Evolutionary conservation across 2,113 vertebrate species (phyloP), one percentile per base, ranked within the genome.

Genomic region (Erinaceus europaeus): DNA sequence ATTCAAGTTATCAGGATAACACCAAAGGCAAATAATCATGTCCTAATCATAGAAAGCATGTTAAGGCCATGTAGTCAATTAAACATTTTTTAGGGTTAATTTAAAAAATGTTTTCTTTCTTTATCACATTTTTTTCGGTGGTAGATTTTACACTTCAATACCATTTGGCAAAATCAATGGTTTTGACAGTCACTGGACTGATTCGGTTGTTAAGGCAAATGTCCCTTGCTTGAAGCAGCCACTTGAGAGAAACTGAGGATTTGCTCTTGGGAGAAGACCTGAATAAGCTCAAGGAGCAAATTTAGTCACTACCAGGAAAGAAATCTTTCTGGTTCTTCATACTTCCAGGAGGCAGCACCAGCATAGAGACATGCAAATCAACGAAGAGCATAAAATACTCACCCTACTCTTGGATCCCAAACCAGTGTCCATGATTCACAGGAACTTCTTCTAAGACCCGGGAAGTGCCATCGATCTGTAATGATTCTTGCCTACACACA

Each of bases 381-480:
- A 94, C 20, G 88, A 95, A 93, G 81, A 89, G 59, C 20, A 73
- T 92, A 91, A 77, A 34, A 59, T 83, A 97, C 96, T 97, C 93
- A 97, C 97, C 96, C 92, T 90, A 84, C 88, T 90, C 89, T 84
- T 90, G 29, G 89, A 80, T 93, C 0, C 0, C 9, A 78, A 95
- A 94, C 91, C 95, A 77, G 61, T 40, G 79, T 82, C 79, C 75
- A 77, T 85, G 82, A 44, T 5, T 93, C 94, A 94, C 86, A 59
- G 86, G 90, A 94, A 85, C 83, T 94, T 87, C 94, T 89, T 93
- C 77, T 86, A 94, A 95, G 87, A 88, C 84, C 67, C 69, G 2
- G 48, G 86, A 89, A 91, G 72, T 91, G 93, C 69, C 78, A 65
- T 80, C 90, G 9, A 78, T 80, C 88, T 88, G 93, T 84, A 96